Evolutionary conservation across 2,888 invertebrate genomes (phyloP), one percentile per base, ranked within the genome.

Genomic region (Drosophila algonquin): DNA sequence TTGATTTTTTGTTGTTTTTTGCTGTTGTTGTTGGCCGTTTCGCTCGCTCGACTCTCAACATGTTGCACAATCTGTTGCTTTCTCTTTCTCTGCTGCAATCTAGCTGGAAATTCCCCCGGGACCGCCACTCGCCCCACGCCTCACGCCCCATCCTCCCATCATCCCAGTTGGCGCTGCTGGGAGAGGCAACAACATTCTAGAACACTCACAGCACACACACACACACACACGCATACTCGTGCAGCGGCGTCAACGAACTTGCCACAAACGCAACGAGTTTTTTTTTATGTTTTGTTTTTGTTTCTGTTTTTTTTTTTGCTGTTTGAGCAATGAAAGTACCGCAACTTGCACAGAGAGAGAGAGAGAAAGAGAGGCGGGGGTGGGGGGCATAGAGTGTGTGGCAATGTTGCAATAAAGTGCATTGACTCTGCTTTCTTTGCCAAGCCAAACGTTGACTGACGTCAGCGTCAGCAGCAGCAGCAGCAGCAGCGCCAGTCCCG

Each of bases 271-370:
- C 68, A 71, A 51, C 73, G 35, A 72, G 69, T 70, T 62, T 69
- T 50, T 54, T 3, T 47, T 47, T 21, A 21, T 21, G 21, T 3
- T 21, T 3, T 46, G n/a, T 12, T 24, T 14, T 52, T 9, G 54
- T n/a, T 14, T n/a, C n/a, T n/a, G n/a, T n/a, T 67, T 68, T 67
- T 32, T 69, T 70, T 70, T 45, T 68, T 54, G 73, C 61, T 69
- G 83, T 69, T 87, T 77, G 75, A 89, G 85, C 86, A 85, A 85
- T 87, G 85, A 85, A 85, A 85, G 85, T 85, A 85, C 85, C 85
- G 85, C 88, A 85, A 81, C 84, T 76, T 78, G 76, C 78, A 83
- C 59, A 59, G 24, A 40, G 30, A 47, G 40, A n/a, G 21, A 21
- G 27, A 50, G 18, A 9, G 16, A 40, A 5, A 30, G 6, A 32